Conservation (phyloP, 2,797 vertebrate species). For the Iguana delicatissima region DNA sequence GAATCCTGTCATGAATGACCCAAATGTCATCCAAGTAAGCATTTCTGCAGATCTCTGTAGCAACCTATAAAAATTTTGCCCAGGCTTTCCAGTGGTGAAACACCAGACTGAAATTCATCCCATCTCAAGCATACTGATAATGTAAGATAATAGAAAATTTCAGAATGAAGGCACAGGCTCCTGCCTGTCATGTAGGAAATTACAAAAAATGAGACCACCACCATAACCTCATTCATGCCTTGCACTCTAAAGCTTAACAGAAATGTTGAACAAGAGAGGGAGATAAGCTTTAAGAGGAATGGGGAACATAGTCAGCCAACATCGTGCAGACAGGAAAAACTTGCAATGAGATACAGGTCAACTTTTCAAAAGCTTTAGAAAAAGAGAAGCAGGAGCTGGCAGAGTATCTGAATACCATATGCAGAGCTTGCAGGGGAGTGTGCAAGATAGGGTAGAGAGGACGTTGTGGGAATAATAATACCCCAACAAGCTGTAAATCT, state of each 20-base stretch:
- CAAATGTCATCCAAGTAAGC: neutral
- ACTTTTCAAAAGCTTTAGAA: neutral
- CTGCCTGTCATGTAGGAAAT: neutral
- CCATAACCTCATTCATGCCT: neutral
- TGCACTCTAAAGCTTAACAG: neutral
- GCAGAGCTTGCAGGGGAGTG: neutral
- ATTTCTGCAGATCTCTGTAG: slow-evolving; percentile 15
- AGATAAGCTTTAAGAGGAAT: neutral
- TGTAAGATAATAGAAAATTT: neutral
- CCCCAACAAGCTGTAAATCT: slow-evolving; percentile 5
- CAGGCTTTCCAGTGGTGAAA: slow-evolving; percentile 18
- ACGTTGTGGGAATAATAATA: neutral
- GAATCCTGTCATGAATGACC: neutral
- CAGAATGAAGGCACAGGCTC: neutral
- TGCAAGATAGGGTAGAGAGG: neutral
- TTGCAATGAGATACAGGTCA: neutral
- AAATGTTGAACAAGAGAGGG: slow-evolving; percentile 22
- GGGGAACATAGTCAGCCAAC: neutral
- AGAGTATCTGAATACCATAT: neutral
- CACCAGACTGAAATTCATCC: slow-evolving; percentile 3
- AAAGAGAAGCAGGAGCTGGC: neutral
- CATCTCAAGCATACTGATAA: neutral
- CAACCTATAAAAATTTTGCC: neutral
- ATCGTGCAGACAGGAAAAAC: neutral
- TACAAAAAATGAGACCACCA: neutral